Percentiles rank a stretch among this genome's conserved stretches.
Conservation (phyloP, 37 sponge, comb jelly and placozoan species). For the Ianthella basta region DNA sequence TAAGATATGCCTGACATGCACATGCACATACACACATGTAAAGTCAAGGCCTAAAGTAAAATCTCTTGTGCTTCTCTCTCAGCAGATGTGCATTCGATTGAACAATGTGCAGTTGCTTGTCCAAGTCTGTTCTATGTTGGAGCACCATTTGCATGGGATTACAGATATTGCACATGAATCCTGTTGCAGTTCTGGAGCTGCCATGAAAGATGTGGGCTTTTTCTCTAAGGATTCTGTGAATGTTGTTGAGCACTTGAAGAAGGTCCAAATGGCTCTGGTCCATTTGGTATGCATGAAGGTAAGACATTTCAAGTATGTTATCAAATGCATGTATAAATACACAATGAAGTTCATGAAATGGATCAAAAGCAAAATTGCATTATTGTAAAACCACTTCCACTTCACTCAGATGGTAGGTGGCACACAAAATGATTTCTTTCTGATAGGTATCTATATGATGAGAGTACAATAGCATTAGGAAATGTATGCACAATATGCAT, state of each 20-base stretch:
- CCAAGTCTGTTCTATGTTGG: slow-evolving; percentile 52
- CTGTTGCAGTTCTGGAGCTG: background rate
- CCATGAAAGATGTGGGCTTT: background rate
- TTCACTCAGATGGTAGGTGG: no score
- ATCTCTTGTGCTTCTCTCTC: background rate
- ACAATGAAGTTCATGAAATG: no score
- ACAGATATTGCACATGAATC: background rate
- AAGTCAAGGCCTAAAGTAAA: no score
- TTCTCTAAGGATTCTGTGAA: slow-evolving; percentile 15
- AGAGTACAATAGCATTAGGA: no score
- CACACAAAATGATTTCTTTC: no score
- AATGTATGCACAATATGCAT: no score
- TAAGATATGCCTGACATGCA: no score
- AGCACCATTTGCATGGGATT: slow-evolving; percentile 35
- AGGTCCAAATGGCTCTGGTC: slow-evolving; percentile 47
- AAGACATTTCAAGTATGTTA: slow-evolving; percentile 4
- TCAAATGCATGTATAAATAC: no score
- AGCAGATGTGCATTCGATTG: slow-evolving; percentile 75
- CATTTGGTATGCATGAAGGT: slow-evolving; percentile 67
- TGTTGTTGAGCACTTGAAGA: slow-evolving; percentile 10
- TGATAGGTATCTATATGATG: no score
- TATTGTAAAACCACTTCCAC: no score
- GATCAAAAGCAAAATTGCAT: no score
- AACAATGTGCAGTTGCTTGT: slow-evolving; percentile 71
- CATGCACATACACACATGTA: no score